Percentiles rank a stretch among this genome's conserved stretches.
Evolutionary conservation across 2,888 invertebrate species (phyloP).

Genomic region (Tachystola acroxantha): DNA sequence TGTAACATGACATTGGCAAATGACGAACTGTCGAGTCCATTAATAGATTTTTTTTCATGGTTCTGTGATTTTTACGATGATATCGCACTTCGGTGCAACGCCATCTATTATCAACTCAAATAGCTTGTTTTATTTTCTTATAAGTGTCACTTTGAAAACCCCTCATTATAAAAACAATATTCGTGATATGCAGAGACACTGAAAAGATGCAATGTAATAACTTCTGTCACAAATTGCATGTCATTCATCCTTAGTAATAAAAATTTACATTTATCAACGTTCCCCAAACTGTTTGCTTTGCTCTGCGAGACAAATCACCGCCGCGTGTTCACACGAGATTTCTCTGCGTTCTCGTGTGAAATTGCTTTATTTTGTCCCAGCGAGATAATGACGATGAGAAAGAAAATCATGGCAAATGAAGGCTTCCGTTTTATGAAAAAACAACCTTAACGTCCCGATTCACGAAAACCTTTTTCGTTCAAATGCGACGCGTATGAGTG

Average conservation of each 20-base stretch:
- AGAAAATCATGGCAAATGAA: conserved; percentile 43
- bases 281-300: not conserved
- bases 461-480: not conserved
- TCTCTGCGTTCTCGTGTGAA: conserved; percentile 24
- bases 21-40: no score
- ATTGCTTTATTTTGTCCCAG: conserved; percentile 40
- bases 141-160: no score
- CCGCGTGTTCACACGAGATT: conserved; percentile 13
- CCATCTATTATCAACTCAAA: no score
- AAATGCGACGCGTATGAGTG: not conserved
- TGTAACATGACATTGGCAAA: no score
- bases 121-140: no score
- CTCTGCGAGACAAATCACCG: conserved; percentile 13
- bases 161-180: no score
- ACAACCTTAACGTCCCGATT: conserved; percentile 5
- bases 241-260: not conserved
- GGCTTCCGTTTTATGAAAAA: conserved; percentile 24
- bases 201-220: not conserved
- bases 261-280: not conserved
- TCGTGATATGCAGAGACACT: no score
- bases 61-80: no score
- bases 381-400: conserved; percentile 34
- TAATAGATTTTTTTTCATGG: no score
- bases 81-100: no score
- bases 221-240: not conserved